Evolutionary conservation across 2,113 vertebrate genomes (phyloP).

Genomic region (Psilopogon haemacephalus): DNA sequence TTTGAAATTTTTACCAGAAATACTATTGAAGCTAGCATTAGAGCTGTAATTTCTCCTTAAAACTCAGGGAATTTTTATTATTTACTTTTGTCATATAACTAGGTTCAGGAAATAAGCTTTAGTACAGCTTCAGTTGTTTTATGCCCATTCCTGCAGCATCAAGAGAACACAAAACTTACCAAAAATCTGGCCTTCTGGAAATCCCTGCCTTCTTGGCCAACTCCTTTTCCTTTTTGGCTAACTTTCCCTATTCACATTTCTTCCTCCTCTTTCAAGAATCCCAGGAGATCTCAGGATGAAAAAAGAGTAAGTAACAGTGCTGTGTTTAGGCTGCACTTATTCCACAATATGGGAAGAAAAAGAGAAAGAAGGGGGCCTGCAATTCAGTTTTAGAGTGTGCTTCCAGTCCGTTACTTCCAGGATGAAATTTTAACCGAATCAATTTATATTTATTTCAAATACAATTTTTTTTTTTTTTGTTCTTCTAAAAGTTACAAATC

Average conservation of each 20-base stretch:
- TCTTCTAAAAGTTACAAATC: not conserved
- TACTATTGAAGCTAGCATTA: not conserved
- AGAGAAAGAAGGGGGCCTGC: not conserved
- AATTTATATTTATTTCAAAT: not conserved
- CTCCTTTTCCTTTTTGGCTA: slow-evolving; percentile 31
- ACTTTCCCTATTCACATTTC: slow-evolving; percentile 48
- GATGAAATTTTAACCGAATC: not conserved
- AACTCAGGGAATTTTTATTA: not conserved
- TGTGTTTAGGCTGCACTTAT: not conserved
- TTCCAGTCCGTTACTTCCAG: not conserved
- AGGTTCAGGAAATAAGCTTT: not conserved
- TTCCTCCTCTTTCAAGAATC: slow-evolving; percentile 43
- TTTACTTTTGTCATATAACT: not conserved
- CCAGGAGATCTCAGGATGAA: slow-evolving; percentile 18
- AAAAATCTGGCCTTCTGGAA: slow-evolving; percentile 3
- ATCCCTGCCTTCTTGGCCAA: slow-evolving; percentile 27
- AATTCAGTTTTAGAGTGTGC: not conserved
- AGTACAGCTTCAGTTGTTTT: not conserved
- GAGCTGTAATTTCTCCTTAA: not conserved
- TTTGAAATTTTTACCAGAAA: not conserved
- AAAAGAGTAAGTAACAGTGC: not conserved
- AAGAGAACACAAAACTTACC: not conserved
- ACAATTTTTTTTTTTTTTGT: not conserved
- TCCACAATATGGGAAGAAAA: not conserved
- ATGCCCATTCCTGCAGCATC: not conserved